phyloP scores from a whole-genome alignment of 2,888 invertebrate genomes.

The Notodonta ziczac region DNA sequence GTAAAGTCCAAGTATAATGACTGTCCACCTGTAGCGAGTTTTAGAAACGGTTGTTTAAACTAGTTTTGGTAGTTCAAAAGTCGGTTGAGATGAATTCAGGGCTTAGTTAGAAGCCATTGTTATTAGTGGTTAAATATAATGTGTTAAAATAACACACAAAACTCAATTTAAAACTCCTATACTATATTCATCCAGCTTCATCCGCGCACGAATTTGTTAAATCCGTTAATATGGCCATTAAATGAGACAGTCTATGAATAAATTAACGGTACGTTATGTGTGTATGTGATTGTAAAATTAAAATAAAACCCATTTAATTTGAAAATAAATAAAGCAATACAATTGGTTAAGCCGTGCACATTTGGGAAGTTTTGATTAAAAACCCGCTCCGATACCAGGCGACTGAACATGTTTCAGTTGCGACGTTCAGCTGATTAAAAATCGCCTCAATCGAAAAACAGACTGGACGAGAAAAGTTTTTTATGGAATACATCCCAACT shows the following conservation, averaged over 20 bases:
- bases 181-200: neutral
- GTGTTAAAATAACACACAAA: no score
- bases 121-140: no score
- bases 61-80: neutral
- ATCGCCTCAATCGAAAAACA: constrained; percentile 40
- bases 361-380: constrained; percentile 38
- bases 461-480: constrained; percentile 27
- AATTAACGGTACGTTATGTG: neutral
- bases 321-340: constrained; percentile 10
- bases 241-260: neutral
- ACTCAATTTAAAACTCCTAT: no score
- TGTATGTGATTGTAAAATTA: constrained; percentile 4
- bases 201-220: constrained; percentile 1
- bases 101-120: neutral
- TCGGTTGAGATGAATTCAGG: neutral
- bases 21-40: constrained; percentile 13
- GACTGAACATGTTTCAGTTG: constrained; percentile 65
- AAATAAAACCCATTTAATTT: constrained; percentile 17
- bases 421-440: constrained; percentile 67
- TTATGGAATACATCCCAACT: constrained; percentile 2
- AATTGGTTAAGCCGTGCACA: constrained; percentile 21
- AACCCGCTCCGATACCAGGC: constrained; percentile 45
- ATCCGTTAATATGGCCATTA: constrained; percentile 5
- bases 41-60: neutral
- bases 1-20: constrained; percentile 9